Evolutionary conservation across 2,888 invertebrate species (phyloP).

Genomic region (Strigamia transsilvanica): DNA sequence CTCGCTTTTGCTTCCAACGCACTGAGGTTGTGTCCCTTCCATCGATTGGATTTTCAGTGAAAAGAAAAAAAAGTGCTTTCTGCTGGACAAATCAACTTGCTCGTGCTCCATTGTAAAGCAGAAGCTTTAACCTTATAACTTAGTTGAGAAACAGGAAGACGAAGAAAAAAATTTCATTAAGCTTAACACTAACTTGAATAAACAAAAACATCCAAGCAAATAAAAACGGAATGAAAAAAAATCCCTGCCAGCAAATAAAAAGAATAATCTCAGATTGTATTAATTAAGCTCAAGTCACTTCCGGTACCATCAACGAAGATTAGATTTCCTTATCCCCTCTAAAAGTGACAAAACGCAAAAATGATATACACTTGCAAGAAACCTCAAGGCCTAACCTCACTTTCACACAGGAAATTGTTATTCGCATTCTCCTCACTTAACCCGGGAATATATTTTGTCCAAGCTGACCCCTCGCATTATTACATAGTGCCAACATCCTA

Average conservation of each 20-base stretch:
- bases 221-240: too few species aligned
- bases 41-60: conserved; percentile 25
- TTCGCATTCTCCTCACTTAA: conserved; percentile 21
- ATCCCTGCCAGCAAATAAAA: too few species aligned
- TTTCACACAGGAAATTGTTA: conserved; percentile 30
- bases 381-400: conserved; percentile 15
- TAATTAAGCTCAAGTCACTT: background rate
- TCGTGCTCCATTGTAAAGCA: conserved; percentile 16
- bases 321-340: background rate
- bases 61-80: conserved; percentile 25
- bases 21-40: conserved; percentile 26
- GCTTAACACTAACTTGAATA: background rate
- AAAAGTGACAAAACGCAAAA: background rate
- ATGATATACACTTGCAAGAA: background rate
- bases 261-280: background rate
- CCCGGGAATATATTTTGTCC: conserved; percentile 21
- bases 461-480: conserved; percentile 21
- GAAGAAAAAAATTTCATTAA: background rate
- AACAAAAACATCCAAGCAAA: background rate
- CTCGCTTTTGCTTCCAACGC: conserved; percentile 13
- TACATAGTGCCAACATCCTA: background rate
- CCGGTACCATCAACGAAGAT: background rate
- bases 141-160: background rate
- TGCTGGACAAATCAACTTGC: conserved; percentile 21
- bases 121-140: conserved; percentile 1